Percentiles rank a stretch among this genome's conserved stretches.
phyloP scores from a whole-genome alignment of 2,888 invertebrate species.

The Caenorhabditis drosophilae region DNA sequence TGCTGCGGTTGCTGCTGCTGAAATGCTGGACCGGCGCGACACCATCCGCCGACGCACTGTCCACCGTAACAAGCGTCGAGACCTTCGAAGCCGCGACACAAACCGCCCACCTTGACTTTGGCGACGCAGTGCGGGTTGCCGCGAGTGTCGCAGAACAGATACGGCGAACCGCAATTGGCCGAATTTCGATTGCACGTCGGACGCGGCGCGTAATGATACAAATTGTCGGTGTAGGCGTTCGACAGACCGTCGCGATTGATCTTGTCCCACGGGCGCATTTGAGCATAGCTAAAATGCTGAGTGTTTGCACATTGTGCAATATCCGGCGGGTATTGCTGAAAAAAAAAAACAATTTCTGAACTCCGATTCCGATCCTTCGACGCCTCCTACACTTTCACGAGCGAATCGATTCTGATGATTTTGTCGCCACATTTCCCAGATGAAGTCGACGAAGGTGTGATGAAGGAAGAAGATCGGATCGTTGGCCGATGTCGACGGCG shows the following conservation, averaged over 20 bases:
- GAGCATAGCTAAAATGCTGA: conserved; percentile 66
- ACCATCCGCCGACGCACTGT: conserved; percentile 58
- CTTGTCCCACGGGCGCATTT: conserved; percentile 66
- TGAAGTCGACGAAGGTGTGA: conserved; percentile 65
- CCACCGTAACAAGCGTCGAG: conserved; percentile 62
- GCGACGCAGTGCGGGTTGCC: conserved; percentile 63
- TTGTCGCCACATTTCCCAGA: conserved; percentile 67
- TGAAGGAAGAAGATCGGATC: conserved; percentile 64
- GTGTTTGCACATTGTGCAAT: conserved; percentile 62
- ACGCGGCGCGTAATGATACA: conserved; percentile 63
- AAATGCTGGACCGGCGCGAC: conserved; percentile 53
- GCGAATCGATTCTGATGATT: conserved; percentile 58
- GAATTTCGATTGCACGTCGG: conserved; percentile 60
- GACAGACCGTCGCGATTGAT: conserved; percentile 66
- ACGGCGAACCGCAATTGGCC: conserved; percentile 55
- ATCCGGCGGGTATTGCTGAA: conserved; percentile 64
- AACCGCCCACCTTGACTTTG: conserved; percentile 56
- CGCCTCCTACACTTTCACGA: conserved; percentile 52
- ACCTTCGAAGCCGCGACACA: conserved; percentile 64
- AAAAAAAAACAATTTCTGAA: no score
- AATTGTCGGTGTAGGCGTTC: conserved; percentile 66
- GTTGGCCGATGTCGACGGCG: conserved; percentile 59
- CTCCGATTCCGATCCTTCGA: conserved; percentile 5
- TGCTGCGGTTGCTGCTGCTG: no score
- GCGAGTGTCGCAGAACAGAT: conserved; percentile 57